Evolutionary conservation across 2,797 vertebrate genomes (phyloP).

Genomic region (Sitta carolinensis): DNA sequence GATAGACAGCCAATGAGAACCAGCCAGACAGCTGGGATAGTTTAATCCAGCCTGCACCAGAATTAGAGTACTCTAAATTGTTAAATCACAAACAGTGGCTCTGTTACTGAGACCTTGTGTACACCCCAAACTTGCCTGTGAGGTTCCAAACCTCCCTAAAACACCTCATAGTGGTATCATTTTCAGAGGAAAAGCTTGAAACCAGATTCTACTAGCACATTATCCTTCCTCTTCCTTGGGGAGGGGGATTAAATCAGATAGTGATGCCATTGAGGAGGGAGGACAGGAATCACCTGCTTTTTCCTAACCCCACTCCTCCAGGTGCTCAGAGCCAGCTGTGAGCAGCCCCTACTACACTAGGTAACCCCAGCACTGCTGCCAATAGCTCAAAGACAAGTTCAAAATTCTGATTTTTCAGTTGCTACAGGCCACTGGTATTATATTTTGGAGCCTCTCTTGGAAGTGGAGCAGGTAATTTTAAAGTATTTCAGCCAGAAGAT

Average conservation of each 20-base stretch:
- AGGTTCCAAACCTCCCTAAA: neutral
- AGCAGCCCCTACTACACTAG: neutral
- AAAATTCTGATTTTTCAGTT: neutral
- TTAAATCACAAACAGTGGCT: neutral
- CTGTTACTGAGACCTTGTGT: neutral
- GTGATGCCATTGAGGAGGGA: neutral
- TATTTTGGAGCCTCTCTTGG: neutral
- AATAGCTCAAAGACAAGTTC: neutral
- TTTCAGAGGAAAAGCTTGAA: neutral
- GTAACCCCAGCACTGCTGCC: neutral
- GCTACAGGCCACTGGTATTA: neutral
- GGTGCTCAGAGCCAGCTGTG: neutral
- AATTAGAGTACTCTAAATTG: neutral
- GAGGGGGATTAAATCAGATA: neutral
- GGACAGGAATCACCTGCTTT: neutral
- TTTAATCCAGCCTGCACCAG: conserved; percentile 33
- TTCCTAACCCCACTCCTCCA: neutral
- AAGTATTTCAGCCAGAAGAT: conserved; percentile 20
- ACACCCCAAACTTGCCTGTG: neutral
- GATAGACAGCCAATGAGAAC: neutral
- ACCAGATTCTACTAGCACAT: neutral
- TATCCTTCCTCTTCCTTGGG: neutral
- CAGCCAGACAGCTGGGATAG: neutral
- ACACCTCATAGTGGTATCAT: neutral
- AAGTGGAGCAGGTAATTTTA: conserved; percentile 8